Conservation (phyloP, 53 echinoderm and acorn worm genomes). For the Temnopleurus reevesii region DNA sequence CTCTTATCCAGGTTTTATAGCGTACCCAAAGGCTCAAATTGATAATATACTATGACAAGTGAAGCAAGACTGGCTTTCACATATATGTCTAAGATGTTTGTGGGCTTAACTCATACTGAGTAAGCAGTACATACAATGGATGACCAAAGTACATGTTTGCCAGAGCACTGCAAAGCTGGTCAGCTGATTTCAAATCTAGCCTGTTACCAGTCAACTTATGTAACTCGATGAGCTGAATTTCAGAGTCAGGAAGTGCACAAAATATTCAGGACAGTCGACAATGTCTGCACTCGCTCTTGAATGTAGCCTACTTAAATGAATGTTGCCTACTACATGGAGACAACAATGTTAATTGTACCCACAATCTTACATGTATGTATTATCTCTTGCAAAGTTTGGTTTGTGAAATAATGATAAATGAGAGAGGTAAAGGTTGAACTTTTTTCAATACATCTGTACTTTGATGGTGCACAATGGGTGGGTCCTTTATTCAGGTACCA, state of each 20-base stretch:
- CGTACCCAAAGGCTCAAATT: background rate
- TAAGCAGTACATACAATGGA: background rate
- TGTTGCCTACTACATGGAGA: too few species aligned
- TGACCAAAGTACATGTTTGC: slow-evolving; percentile 39
- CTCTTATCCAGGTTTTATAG: background rate
- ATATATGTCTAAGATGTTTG: background rate
- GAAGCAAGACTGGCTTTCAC: background rate
- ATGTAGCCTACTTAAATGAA: too few species aligned
- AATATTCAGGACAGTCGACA: too few species aligned
- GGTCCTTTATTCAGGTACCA: too few species aligned
- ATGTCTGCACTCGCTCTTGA: too few species aligned
- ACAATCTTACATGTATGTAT: too few species aligned
- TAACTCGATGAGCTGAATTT: background rate
- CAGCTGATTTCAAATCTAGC: slow-evolving; percentile 27
- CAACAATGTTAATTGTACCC: too few species aligned
- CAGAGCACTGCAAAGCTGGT: background rate
- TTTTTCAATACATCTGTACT: too few species aligned
- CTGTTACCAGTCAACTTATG: background rate
- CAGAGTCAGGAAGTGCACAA: background rate
- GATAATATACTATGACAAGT: background rate
- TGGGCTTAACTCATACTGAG: background rate
- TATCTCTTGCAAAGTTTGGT: too few species aligned
- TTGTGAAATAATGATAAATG: too few species aligned
- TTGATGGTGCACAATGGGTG: too few species aligned
- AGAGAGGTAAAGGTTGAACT: too few species aligned